Conservation (phyloP, 1,140 invertebrate genomes). For the Micrasema minimum region DNA sequence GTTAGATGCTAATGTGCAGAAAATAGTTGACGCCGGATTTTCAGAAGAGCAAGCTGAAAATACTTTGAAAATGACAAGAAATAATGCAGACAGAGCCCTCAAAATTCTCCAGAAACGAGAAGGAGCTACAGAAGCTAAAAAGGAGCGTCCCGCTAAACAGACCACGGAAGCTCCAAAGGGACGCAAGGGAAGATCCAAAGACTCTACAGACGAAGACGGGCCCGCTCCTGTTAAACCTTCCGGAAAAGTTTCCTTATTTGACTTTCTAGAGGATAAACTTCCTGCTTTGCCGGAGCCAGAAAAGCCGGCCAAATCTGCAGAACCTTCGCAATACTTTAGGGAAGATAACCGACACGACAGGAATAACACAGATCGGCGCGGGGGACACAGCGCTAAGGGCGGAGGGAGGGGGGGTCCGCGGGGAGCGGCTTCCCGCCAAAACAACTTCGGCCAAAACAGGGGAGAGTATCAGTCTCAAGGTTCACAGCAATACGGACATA, state of each 20-base stretch:
- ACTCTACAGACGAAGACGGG: constrained; percentile 70
- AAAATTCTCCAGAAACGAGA: constrained; percentile 73
- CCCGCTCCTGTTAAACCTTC: constrained; percentile 77
- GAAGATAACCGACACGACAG: constrained; percentile 47
- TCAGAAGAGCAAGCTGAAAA: constrained; percentile 80
- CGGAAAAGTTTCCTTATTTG: constrained; percentile 86
- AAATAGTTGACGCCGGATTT: constrained; percentile 84
- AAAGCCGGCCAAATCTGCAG: constrained; percentile 44
- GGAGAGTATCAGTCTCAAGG: constrained; percentile 40
- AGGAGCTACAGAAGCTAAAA: constrained; percentile 62
- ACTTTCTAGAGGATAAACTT: constrained; percentile 87
- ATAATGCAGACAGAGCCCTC: constrained; percentile 79
- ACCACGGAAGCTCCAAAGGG: constrained; percentile 56
- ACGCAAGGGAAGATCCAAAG: constrained; percentile 67
- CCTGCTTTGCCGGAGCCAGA: constrained; percentile 69
- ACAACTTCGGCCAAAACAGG: constrained; percentile 21
- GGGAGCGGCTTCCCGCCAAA: constrained; percentile 10
- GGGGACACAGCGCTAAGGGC: constrained; percentile 35
- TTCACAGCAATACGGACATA: constrained; percentile 37
- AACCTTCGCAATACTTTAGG: constrained; percentile 35
- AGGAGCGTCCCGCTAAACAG: constrained; percentile 61
- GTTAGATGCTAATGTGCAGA: constrained; percentile 82
- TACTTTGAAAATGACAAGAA: constrained; percentile 76
- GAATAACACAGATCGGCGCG: constrained; percentile 40
- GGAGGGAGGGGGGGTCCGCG: constrained; percentile 42